Percentiles rank a stretch among this genome's conserved stretches.
Conservation (phyloP, 2,797 vertebrate genomes). For the Pangasius mekongensis region DNA sequence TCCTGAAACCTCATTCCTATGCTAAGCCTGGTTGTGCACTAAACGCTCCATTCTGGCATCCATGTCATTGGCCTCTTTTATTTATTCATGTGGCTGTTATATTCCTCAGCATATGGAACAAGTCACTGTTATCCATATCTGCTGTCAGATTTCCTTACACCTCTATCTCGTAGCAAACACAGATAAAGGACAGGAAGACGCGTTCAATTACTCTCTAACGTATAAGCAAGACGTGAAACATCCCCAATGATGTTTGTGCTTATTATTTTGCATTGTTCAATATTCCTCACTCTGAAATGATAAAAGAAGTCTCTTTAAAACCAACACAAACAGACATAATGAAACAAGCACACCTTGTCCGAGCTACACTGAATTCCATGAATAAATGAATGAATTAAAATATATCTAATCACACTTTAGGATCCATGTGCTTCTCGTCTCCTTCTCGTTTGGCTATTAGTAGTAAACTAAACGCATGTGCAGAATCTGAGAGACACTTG, state of each 20-base stretch:
- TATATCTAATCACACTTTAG: conserved; percentile 69
- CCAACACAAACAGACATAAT: conserved; percentile 74
- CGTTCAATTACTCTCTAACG: conserved; percentile 23
- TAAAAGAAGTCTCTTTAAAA: conserved; percentile 68
- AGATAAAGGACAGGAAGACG: conserved; percentile 5
- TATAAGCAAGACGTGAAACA: conserved; percentile 66
- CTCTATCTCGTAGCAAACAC: conserved; percentile 36
- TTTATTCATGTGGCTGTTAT: conserved; percentile 66
- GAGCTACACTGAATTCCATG: conserved; percentile 75
- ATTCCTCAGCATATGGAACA: conserved; percentile 45
- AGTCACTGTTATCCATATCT: conserved; percentile 21
- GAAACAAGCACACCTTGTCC: conserved; percentile 71
- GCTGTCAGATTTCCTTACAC: conserved; percentile 34
- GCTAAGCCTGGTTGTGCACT: conserved; percentile 41
- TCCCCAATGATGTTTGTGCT: conserved; percentile 61
- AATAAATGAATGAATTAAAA: conserved; percentile 84
- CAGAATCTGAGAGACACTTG: conserved; percentile 67
- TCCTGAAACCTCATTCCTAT: conserved; percentile 51
- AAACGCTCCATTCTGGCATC: conserved; percentile 45
- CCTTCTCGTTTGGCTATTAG: conserved; percentile 14
- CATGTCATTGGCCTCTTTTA: conserved; percentile 58
- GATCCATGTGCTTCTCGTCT: not conserved
- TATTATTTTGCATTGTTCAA: conserved; percentile 65
- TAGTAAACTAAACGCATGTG: conserved; percentile 73
- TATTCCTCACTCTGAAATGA: conserved; percentile 58